Evolutionary conservation across 2,888 invertebrate species (phyloP), one percentile per base, ranked within the genome.

Genomic region (Synanthedon andrenaeformis): DNA sequence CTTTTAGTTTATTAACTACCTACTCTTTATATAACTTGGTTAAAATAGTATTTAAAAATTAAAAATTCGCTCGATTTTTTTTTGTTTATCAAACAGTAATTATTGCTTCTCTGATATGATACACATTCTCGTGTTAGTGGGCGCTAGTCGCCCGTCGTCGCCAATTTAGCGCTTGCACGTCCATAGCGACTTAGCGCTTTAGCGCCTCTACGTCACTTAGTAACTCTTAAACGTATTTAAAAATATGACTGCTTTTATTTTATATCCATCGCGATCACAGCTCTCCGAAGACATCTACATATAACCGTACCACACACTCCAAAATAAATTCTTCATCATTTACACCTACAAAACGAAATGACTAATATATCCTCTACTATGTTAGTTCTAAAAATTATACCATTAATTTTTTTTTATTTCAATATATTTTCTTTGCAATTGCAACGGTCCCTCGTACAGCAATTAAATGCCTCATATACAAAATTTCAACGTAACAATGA

Each of bases 401-500:
- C 83, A 84, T 86, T 23, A 23, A 23, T 3, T 23, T 85, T 87
- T 86, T 86, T 10, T 35, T 85, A 86, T 86, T 85, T 86, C 81
- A 79, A 82, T 86, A 86, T 82, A 84, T 83, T 82, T 80, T 84
- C 76, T 84, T 85, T 86, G 86, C 86, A 79, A 86, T 87, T 87
- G 86, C 86, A 87, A 86, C 86, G 86, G 86, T 87, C 86, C 86
- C 86, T 85, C 86, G 73, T 80, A 75, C 83, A 82, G 86, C 86
- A 86, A 81, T 72, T 77, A 77, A 84, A 84, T 87, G 85, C 86
- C 70, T 85, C 83, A 81, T 85, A 79, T 82, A 82, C 77, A 83
- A 80, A 76, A 76, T 79, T 51, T 80, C 70, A 75, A 82, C 72
- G 74, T 77, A 84, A 84, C 77, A 71, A 73, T 70, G 76, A 77